Base-by-base conservation (phyloP, 2,797 vertebrate species). In the Columba guinea region DNA sequence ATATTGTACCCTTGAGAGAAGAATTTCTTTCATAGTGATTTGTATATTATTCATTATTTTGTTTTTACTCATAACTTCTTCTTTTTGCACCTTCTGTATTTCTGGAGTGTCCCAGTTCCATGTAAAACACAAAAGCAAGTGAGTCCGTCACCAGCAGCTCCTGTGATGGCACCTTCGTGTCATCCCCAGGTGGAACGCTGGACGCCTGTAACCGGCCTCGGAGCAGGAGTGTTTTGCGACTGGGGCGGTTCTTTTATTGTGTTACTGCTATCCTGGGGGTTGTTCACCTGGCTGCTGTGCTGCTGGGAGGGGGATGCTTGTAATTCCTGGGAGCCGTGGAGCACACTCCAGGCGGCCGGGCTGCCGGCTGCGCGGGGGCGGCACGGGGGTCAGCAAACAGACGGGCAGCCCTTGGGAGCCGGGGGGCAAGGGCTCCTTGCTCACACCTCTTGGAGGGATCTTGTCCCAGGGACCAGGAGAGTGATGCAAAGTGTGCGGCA, bases 191-290 rank as follows among this genome's bases (percentile, higher is more conserved):
- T 37, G 74, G 23, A 48, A 59, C 0, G 2, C 71, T 52, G 48
- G n/a, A 16, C 0, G 0, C 14, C 62, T 64, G 41, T 27, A n/a
- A 1, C 49, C 30, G 1, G 1, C 7, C 39, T 34, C 30, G 27
- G 20, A 55, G 56, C 1, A 0, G 13, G 55, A 53, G 11, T 32
- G 6, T 44, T 74, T 69, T 78, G 62, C 24, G 37, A 39, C 68
- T 32, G n/a, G 55, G n/a, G 5, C 27, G 58, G 30, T 30, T 65
- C 14, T 70, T 60, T 12, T 13, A 5, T 7, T 15, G 18, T 16
- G 44, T 41, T 11, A 4, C 32, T 65, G 39, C 39, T 62, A 13
- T 4, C 2, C 23, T 27, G 53, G 46, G 24, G 13, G 14, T 56
- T 65, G 62, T 65, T 39, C 27, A 32, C 80, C 69, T 62, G 79